Evolutionary conservation across 2,113 vertebrate species (phyloP), one percentile per base, ranked within the genome.

Genomic region (Sceloporus undulatus): DNA sequence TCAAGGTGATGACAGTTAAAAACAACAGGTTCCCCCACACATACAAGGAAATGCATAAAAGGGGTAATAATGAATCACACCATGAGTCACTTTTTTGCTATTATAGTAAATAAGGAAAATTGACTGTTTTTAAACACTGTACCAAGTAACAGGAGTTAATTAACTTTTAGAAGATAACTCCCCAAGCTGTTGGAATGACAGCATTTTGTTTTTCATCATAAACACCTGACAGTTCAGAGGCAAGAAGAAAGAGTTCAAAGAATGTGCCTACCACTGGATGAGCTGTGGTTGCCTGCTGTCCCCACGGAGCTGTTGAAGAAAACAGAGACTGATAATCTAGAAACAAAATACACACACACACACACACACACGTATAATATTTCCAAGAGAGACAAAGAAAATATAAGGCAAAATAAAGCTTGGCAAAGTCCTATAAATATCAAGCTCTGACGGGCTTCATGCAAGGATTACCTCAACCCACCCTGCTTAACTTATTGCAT

Each of bases 251-350:
- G 18, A 25, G 40, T 1, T 54, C 16, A 0, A 11, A 34, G 2
- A 0, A 0, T 7, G 34, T 25, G 87, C 96, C 94, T 95, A 97
- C n/a, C 96, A 4, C 4, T 0, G 95, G 76, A 29, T 10, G 40
- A 0, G 91, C 29, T 0, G 95, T 90, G 3, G 91, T 88, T 2
- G 91, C 94, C 82, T 76, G 0, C 5, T 86, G 11, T 76, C 93
- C 73, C 91, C 91, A 92, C 0, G 94, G 88, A 0, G 91, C 85
- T 0, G 96, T 91, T 1, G 95, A 94, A 82, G 96, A 89, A 7
- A 88, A 23, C 48, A 88, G 9, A 9, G 79, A 75, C 0, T 97
- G 95, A 73, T 95, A 87, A 65, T 96, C 97, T 97, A 79, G n/a
- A 73, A 79, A 82, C 79, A 89, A 6, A 70, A 9, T 5, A 3